phyloP scores from a whole-genome alignment of 2,888 invertebrate species.

The Tyria jacobaeae region DNA sequence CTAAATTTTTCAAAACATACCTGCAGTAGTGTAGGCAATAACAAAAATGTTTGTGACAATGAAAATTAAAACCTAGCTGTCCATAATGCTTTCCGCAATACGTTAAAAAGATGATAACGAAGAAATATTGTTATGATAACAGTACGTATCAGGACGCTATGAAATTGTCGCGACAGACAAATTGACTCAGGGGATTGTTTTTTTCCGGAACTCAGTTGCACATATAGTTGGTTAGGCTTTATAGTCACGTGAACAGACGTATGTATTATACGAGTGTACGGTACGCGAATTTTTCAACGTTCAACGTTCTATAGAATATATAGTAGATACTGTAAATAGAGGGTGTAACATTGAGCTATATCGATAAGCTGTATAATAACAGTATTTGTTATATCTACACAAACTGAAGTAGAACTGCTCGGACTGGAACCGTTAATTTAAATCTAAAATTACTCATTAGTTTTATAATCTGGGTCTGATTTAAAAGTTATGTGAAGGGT shows the following conservation, averaged over 20 bases:
- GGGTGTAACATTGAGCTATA: too few relatives aligned
- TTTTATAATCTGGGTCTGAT: too few relatives aligned
- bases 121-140: constrained; percentile 35
- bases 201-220: constrained; percentile 32
- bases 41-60: constrained; percentile 32
- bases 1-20: constrained; percentile 25
- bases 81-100: constrained; percentile 30
- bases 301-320: too few relatives aligned
- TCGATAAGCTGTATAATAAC: too few relatives aligned
- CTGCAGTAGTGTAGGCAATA: constrained; percentile 25
- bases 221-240: background rate
- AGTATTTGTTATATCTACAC: too few relatives aligned
- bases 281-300: background rate
- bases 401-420: too few relatives aligned
- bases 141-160: constrained; percentile 15
- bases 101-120: constrained; percentile 42
- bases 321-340: too few relatives aligned
- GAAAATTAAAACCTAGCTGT: constrained; percentile 37
- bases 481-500: too few relatives aligned
- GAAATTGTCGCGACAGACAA: constrained; percentile 12
- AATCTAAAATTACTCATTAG: too few relatives aligned
- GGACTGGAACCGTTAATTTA: too few relatives aligned
- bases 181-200: constrained; percentile 29
- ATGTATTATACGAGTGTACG: background rate
- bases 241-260: background rate